Evolutionary conservation across 2,888 invertebrate genomes (phyloP).

Genomic region (Rugalucina vietnamica): DNA sequence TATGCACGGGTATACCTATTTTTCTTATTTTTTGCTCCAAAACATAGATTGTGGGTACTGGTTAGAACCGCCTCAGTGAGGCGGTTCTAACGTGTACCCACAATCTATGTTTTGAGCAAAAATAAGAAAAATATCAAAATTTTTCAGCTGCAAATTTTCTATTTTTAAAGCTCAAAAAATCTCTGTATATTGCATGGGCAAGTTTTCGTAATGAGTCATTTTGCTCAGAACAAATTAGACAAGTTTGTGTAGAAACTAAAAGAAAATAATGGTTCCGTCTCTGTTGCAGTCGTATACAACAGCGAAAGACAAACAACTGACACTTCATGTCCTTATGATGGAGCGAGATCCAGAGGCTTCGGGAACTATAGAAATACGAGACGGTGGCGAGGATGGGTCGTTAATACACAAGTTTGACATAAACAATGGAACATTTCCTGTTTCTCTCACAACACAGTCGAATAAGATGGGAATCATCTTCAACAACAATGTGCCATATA

Average conservation of each 20-base stretch:
- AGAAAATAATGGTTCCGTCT: no score
- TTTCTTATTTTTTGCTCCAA: no score
- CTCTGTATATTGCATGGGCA: no score
- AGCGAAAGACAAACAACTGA: constrained; percentile 88
- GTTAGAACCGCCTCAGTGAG: no score
- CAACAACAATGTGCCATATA: constrained; percentile 79
- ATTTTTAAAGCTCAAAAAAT: no score
- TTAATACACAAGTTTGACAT: constrained; percentile 88
- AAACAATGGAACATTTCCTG: constrained; percentile 93
- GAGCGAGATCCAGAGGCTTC: constrained; percentile 88
- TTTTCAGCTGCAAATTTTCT: no score
- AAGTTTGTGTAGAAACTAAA: no score
- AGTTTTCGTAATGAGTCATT: no score
- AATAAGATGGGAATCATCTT: constrained; percentile 93
- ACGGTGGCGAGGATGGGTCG: constrained; percentile 85
- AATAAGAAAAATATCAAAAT: background rate
- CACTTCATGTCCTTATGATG: constrained; percentile 93
- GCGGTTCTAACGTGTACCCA: background rate
- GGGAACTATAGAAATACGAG: constrained; percentile 83
- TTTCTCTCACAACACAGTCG: constrained; percentile 89
- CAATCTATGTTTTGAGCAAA: background rate
- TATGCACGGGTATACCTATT: no score
- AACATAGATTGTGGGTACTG: no score
- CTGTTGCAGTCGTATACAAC: constrained; percentile 65
- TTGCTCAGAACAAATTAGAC: no score